phyloP scores from a whole-genome alignment of 2,113 vertebrate species.

The Coryphaenoides rupestris region DNA sequence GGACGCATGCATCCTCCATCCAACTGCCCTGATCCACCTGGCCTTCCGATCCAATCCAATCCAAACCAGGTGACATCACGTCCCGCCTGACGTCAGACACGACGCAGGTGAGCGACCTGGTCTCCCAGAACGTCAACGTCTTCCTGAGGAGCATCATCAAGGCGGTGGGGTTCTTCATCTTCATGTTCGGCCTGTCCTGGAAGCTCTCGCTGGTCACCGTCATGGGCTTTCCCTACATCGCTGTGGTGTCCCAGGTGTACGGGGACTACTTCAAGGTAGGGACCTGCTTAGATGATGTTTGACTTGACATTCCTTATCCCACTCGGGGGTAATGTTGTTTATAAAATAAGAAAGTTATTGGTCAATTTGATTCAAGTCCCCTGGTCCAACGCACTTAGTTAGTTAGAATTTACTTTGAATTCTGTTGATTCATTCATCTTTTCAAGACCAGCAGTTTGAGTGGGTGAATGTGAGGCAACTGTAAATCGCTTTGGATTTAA shows the following conservation, averaged over 20 bases:
- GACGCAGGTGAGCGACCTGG: constrained; percentile 91
- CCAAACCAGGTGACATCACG: constrained; percentile 84
- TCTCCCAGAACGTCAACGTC: constrained; percentile 93
- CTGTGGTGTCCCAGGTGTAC: constrained; percentile 83
- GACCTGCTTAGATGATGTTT: no score
- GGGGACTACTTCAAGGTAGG: constrained; percentile 93
- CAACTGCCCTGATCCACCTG: background rate
- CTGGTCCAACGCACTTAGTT: no score
- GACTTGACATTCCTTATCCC: no score
- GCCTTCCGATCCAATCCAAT: no score
- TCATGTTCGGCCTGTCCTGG: constrained; percentile 95
- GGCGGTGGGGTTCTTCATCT: constrained; percentile 80
- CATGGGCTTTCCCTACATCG: constrained; percentile 94
- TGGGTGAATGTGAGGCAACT: no score
- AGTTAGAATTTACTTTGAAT: no score
- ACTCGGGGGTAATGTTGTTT: no score
- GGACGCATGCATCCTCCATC: background rate
- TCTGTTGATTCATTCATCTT: no score
- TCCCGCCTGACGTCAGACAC: constrained; percentile 95
- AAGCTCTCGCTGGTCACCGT: constrained; percentile 87
- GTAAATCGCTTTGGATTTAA: no score
- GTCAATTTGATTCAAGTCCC: no score
- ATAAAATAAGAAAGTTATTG: no score
- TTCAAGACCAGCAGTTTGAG: no score
- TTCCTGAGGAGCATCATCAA: constrained; percentile 88